Conservation (phyloP, 2,888 invertebrate genomes). For the Drosophila nigritarsus region DNA sequence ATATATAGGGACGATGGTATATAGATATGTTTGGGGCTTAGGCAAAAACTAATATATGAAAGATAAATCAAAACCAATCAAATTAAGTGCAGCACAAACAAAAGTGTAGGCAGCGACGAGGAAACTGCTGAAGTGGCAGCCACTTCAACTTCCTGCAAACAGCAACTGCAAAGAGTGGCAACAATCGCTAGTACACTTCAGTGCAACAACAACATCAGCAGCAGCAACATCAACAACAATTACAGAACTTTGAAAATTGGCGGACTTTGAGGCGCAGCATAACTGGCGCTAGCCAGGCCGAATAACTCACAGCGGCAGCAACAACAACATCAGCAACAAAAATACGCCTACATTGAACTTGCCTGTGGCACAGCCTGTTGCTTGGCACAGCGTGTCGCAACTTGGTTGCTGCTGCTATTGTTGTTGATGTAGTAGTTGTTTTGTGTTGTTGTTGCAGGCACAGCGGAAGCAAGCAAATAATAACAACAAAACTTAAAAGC, state of each 20-base stretch:
- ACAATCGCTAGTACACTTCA: slow-evolving; percentile 59
- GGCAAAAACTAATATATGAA: slow-evolving; percentile 34
- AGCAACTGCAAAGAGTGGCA: slow-evolving; percentile 45
- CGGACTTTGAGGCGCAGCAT: slow-evolving; percentile 31
- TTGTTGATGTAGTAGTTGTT: slow-evolving; percentile 22
- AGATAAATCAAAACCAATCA: slow-evolving; percentile 81
- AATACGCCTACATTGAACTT: slow-evolving; percentile 58
- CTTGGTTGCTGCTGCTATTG: slow-evolving; percentile 52
- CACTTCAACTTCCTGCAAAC: slow-evolving; percentile 40
- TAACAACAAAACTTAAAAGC: slow-evolving; percentile 64
- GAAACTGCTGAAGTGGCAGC: slow-evolving; percentile 59
- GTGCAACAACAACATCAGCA: slow-evolving; percentile 30
- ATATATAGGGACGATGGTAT: slow-evolving; percentile 7
- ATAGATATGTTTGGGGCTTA: slow-evolving; percentile 3
- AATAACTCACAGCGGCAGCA: slow-evolving; percentile 45
- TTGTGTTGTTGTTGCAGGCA: slow-evolving; percentile 45
- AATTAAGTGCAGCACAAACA: slow-evolving; percentile 74
- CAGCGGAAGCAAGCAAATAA: slow-evolving; percentile 74
- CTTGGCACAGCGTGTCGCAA: slow-evolving; percentile 70
- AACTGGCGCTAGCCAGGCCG: slow-evolving; percentile 48
- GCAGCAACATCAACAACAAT: slow-evolving; percentile 45
- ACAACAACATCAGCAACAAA: slow-evolving; percentile 5
- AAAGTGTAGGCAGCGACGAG: slow-evolving; percentile 37
- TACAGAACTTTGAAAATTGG: slow-evolving; percentile 54
- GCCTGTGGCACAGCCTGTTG: slow-evolving; percentile 73